phyloP scores from a whole-genome alignment of 2,888 invertebrate genomes.

The Rotaria macrura region DNA sequence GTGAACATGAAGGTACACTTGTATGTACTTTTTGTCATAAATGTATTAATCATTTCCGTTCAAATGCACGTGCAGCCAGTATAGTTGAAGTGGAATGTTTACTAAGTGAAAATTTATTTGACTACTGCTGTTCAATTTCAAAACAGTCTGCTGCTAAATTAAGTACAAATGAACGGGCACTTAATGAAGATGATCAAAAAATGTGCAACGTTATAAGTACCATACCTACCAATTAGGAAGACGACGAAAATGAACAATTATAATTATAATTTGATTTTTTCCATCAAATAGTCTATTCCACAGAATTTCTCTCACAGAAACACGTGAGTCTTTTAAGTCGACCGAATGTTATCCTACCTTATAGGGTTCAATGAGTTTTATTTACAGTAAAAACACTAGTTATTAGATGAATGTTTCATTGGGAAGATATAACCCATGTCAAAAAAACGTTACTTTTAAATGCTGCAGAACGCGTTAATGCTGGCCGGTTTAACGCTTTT shows the following conservation, averaged over 20 bases:
- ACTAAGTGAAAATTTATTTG: neutral
- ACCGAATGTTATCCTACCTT: neutral
- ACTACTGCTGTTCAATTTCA: neutral
- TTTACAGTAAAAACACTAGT: neutral
- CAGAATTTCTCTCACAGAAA: neutral
- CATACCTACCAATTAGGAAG: neutral
- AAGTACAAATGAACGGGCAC: neutral
- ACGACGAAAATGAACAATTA: neutral
- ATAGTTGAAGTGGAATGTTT: neutral
- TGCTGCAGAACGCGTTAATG: no score
- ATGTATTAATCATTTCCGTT: neutral
- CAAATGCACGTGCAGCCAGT: neutral
- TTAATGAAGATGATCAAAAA: neutral
- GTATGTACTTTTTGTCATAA: neutral
- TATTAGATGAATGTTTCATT: neutral
- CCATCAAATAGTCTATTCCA: neutral
- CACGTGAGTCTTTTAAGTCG: neutral
- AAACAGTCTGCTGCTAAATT: neutral
- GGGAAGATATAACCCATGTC: no score
- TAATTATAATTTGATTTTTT: neutral
- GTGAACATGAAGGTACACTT: neutral
- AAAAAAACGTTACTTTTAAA: no score
- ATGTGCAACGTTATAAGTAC: neutral
- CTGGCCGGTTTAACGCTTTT: no score
- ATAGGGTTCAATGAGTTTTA: neutral